A percentile compares a stretch with the other conserved stretches of the same genome.
Evolutionary conservation across 2,113 vertebrate genomes (phyloP).

Genomic region (Gobius niger): DNA sequence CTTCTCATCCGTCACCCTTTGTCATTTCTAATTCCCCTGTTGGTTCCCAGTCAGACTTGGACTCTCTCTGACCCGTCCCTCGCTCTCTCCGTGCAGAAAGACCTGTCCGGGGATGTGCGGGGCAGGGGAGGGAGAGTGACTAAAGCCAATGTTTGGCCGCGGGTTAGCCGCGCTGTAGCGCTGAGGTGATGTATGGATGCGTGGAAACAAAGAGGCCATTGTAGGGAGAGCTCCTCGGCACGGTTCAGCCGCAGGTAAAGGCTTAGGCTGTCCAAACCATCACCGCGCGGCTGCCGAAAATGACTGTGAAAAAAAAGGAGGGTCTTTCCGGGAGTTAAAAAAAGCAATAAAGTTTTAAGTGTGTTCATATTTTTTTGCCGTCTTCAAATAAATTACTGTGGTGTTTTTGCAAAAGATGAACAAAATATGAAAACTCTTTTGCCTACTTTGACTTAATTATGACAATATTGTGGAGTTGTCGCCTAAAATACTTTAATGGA

Average conservation of each 20-base stretch:
- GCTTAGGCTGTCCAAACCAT: neutral
- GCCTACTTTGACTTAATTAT: too few species aligned
- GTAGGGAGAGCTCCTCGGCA: neutral
- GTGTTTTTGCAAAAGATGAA: too few species aligned
- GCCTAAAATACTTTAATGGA: too few species aligned
- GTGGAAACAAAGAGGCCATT: neutral
- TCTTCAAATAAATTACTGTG: too few species aligned
- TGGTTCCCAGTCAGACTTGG: neutral
- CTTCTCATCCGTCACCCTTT: neutral
- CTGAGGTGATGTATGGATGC: neutral
- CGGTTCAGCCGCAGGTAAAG: slow-evolving; percentile 1
- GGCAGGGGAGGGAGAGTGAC: neutral
- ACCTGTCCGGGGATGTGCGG: neutral
- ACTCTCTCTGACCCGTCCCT: neutral
- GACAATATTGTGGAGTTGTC: too few species aligned
- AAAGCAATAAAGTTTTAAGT: too few species aligned
- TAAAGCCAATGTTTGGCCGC: neutral
- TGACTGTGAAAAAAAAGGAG: neutral
- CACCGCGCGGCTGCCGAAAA: neutral
- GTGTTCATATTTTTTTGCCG: too few species aligned
- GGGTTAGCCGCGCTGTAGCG: neutral
- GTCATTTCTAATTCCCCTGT: neutral
- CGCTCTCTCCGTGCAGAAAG: neutral
- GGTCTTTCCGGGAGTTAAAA: too few species aligned
- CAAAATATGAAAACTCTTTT: too few species aligned